Conservation (phyloP, 2,888 invertebrate species). For the Diaperis boleti region DNA sequence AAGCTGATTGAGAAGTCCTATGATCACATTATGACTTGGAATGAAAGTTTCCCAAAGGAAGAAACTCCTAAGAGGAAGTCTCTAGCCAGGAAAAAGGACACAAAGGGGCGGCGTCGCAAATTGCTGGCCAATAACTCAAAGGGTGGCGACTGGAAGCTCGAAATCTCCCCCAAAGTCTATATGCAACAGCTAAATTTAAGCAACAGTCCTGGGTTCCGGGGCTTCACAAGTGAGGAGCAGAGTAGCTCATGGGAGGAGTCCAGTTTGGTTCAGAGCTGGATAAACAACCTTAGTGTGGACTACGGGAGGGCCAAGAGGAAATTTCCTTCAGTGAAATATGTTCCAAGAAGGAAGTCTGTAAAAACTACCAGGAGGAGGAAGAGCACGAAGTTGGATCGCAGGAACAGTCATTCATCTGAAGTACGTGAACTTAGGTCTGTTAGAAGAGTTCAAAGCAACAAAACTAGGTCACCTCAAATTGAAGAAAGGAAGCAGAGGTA, state of each 20-base stretch:
- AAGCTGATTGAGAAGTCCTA: constrained; percentile 40
- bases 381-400: background rate
- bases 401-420: background rate
- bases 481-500: background rate
- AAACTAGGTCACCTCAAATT: background rate
- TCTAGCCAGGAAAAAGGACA: background rate
- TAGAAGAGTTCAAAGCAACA: too few relatives aligned
- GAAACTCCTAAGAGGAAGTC: constrained; percentile 6
- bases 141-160: constrained; percentile 41
- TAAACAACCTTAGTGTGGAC: background rate
- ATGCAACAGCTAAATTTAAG: constrained; percentile 20
- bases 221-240: background rate
- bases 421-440: background rate
- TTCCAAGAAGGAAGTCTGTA: background rate
- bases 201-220: background rate
- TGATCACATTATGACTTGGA: constrained; percentile 42
- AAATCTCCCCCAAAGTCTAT: constrained; percentile 39
- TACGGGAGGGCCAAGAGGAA: background rate
- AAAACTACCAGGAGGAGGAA: background rate
- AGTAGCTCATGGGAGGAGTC: background rate
- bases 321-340: background rate
- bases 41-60: constrained; percentile 25
- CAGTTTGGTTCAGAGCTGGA: background rate
- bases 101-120: background rate
- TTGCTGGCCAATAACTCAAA: background rate